A percentile compares a stretch with the other conserved stretches of the same genome.
These are phyloP conservation scores for Anguilla rostrata DNA, from an alignment of 2,113 vertebrate genomes.

Conservation along the genomic window DNA sequence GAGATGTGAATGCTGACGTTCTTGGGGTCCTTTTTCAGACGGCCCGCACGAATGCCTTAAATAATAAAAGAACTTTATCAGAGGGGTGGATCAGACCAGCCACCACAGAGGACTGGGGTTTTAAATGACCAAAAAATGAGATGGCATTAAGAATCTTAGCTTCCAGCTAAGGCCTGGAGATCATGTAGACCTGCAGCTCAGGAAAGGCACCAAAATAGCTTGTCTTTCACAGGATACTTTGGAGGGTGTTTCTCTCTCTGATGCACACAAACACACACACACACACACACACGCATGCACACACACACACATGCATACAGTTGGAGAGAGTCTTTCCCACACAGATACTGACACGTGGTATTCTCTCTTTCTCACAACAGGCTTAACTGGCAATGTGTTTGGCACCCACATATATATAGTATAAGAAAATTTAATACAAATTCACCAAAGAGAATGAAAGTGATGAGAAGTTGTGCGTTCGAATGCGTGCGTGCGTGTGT, in stretches of 20 bases:
- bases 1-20: constrained; percentile 1
- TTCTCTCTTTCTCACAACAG: neutral
- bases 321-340: neutral
- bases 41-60: neutral
- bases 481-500: neutral
- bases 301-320: neutral
- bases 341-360: neutral
- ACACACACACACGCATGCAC: neutral
- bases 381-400: neutral
- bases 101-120: neutral
- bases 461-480: neutral
- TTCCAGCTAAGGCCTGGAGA: neutral
- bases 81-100: neutral
- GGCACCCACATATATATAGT: neutral
- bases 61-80: constrained; percentile 22
- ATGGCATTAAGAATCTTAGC: constrained; percentile 1
- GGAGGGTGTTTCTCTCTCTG: neutral
- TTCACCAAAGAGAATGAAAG: neutral
- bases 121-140: constrained; percentile 16
- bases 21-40: constrained; percentile 1
- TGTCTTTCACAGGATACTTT: neutral
- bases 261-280: too few relatives aligned
- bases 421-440: neutral
- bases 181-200: neutral
- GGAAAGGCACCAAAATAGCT: neutral